Conservation (phyloP, 2,113 vertebrate species). For the Nymphicus hollandicus region DNA sequence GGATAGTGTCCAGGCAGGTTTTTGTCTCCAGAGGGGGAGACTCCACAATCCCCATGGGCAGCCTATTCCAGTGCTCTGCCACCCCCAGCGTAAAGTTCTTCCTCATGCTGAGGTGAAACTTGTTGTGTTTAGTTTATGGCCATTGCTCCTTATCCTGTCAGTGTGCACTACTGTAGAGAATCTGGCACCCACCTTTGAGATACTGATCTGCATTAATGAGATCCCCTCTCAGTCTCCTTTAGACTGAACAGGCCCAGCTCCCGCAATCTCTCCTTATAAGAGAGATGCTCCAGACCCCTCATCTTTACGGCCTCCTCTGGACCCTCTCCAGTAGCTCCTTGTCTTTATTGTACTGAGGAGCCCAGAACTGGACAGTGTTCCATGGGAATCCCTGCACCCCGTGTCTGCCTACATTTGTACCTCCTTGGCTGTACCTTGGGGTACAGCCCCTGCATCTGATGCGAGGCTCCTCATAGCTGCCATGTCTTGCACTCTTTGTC, state of each 20-base stretch:
- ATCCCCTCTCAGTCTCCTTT: not conserved
- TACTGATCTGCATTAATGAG: not conserved
- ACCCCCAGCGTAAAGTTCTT: not conserved
- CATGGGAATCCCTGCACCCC: rapidly evolving
- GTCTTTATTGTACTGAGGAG: not conserved
- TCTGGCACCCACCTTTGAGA: not conserved
- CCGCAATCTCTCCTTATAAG: not conserved
- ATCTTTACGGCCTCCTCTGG: not conserved
- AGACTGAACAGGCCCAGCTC: not conserved
- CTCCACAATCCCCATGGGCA: not conserved
- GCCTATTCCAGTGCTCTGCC: not conserved
- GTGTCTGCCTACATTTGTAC: rapidly evolving
- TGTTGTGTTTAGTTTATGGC: not conserved
- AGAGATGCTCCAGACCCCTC: not conserved
- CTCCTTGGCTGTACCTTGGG: not conserved
- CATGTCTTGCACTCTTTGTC: rapidly evolving
- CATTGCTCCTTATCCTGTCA: not conserved
- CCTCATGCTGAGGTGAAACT: not conserved
- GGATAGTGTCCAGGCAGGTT: not conserved
- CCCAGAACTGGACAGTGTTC: not conserved
- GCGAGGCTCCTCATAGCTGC: not conserved
- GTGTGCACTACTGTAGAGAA: not conserved
- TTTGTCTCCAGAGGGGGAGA: not conserved
- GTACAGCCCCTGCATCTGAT: not conserved
- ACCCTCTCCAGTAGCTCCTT: not conserved